phyloP scores from a whole-genome alignment of 1,140 invertebrate genomes.

The Bombus huntii region DNA sequence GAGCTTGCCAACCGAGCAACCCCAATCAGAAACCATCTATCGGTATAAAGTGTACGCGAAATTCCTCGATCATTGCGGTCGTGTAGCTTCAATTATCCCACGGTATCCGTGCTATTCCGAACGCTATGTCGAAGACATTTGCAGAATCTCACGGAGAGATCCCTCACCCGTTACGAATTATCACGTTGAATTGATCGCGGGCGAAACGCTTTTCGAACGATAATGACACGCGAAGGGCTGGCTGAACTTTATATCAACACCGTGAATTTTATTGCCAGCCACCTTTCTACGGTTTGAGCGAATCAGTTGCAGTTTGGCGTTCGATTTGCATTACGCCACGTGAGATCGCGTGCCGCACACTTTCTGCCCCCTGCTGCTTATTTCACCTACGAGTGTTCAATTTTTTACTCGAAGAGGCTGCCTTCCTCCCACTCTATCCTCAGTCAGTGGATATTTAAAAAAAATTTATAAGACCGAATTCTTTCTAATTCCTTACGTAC shows the following conservation, averaged over 20 bases:
- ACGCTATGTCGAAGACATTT: constrained; percentile 36
- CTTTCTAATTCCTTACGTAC: constrained; percentile 28
- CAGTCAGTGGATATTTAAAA: not conserved
- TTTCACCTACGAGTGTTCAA: constrained; percentile 42
- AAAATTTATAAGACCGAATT: constrained; percentile 40
- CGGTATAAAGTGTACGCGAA: constrained; percentile 35
- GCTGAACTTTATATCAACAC: constrained; percentile 38
- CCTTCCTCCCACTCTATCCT: constrained; percentile 45
- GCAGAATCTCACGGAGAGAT: constrained; percentile 34
- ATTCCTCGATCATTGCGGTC: constrained; percentile 34
- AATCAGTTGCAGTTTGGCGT: constrained; percentile 52
- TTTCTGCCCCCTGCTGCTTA: constrained; percentile 27
- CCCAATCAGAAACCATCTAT: constrained; percentile 32
- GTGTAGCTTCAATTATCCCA: constrained; percentile 31
- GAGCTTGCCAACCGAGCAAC: constrained; percentile 23
- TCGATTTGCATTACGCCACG: constrained; percentile 65
- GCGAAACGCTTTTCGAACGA: not conserved
- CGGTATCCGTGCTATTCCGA: constrained; percentile 47
- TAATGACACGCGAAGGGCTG: constrained; percentile 37
- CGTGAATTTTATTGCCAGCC: constrained; percentile 41
- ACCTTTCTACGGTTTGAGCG: constrained; percentile 40
- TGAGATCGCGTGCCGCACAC: constrained; percentile 60
- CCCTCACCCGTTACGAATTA: not conserved
- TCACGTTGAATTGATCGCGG: not conserved
- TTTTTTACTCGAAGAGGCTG: constrained; percentile 36